Base-by-base conservation (phyloP, 2,797 vertebrate genomes). In the Pelodytes ibericus region DNA sequence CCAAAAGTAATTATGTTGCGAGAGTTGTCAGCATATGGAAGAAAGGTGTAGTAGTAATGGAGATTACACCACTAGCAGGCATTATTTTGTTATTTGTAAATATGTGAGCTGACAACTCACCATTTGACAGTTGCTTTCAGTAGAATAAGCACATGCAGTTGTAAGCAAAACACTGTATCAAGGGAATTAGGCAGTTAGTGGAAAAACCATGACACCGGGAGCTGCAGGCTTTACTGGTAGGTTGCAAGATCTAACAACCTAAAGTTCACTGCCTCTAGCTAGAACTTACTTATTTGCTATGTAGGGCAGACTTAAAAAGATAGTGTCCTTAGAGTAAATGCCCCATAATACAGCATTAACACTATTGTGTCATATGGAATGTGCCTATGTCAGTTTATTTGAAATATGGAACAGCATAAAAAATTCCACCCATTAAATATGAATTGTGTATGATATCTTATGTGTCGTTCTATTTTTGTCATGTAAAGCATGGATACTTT, bases 221-320 rank as follows among this genome's bases (percentile, higher is more conserved):
- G 69, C 75, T 77, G 68, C 75, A 77, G 75, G 75, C 75, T 66
- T 72, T 77, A 71, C 68, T 71, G 75, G 68, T 77, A 72, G 69
- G 68, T 77, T 77, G 36, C 61, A 51, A 66, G 75, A 65, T 72
- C 75, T 77, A 63, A 66, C 49, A 72, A 56, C 36, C 69, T 65
- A 66, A 77, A 72, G 68, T 77, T 77, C 69, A 71, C 33, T 7
- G 31, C 69, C 62, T 77, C 18, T 71, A 61, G 75, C 61, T 77
- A 77, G 15, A 39, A 60, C 39, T 77, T 65, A 33, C 33, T 77
- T 77, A 66, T 72, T 66, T 72, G 61, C 53, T 59, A 72, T 71
- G 69, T 66, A 66, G 69, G 61, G 29, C 62, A 66, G 44, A 67
- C 63, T 74, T 66, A 49, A 66, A 71, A 63, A 63, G 67, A 33